phyloP scores from a whole-genome alignment of 2,113 vertebrate genomes.

The Brachyistius frenatus region DNA sequence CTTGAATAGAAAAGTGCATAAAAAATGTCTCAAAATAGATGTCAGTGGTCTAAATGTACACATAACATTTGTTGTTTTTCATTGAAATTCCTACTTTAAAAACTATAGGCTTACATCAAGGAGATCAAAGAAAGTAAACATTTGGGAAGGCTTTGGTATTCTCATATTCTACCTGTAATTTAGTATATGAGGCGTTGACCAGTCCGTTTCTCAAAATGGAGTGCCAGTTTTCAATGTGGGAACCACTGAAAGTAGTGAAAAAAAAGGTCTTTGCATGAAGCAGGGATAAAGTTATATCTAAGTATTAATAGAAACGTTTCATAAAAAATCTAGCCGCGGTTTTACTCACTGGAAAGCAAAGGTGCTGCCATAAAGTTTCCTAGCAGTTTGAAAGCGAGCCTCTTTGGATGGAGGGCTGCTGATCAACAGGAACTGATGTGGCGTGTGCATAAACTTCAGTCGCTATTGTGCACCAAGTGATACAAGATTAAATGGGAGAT shows the following conservation, averaged over 20 bases:
- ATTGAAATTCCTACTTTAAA: background rate
- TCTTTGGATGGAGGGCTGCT: constrained; percentile 97
- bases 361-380: constrained; percentile 96
- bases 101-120: background rate
- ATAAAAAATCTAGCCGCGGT: background rate
- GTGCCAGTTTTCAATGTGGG: constrained; percentile 99
- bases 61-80: too few species aligned
- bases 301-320: background rate
- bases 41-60: too few species aligned
- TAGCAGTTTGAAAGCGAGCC: constrained; percentile 93
- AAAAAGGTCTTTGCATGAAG: background rate
- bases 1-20: constrained; percentile 85
- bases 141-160: background rate
- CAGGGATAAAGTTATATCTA: too few species aligned
- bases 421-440: constrained; percentile 97
- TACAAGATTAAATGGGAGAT: constrained; percentile 16
- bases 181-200: constrained; percentile 95
- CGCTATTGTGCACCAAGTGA: constrained; percentile 86
- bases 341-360: constrained; percentile 97
- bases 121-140: background rate
- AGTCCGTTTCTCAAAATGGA: constrained; percentile 96
- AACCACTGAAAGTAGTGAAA: constrained; percentile 86
- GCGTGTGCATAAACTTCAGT: constrained; percentile 98
- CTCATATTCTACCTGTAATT: constrained; percentile 89
- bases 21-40: background rate